These are phyloP conservation scores for Bradypodion pumilum DNA, from an alignment of 2,797 vertebrate species.

Conservation along the genomic window DNA sequence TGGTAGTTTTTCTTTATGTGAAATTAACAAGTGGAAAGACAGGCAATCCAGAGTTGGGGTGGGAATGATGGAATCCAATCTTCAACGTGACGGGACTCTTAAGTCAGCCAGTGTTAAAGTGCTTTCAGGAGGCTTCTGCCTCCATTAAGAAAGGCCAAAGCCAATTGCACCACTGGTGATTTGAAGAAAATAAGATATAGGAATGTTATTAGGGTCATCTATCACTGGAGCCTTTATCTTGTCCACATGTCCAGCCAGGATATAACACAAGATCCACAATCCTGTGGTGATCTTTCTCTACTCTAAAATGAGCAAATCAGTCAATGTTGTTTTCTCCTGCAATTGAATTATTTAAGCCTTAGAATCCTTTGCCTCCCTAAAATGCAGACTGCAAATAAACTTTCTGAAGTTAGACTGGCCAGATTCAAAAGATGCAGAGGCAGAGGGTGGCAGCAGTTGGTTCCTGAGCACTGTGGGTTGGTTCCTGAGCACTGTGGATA, in stretches of 20 bases:
- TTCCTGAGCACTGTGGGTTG: neutral
- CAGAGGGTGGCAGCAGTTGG: neutral
- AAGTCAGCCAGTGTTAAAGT: neutral
- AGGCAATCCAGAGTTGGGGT: neutral
- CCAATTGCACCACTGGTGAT: neutral
- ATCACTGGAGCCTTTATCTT: neutral
- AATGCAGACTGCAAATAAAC: neutral
- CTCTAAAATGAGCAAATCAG: neutral
- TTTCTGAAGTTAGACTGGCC: neutral
- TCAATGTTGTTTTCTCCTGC: no score
- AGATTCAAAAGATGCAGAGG: neutral
- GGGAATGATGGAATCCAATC: neutral
- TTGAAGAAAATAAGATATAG: conserved; percentile 5
- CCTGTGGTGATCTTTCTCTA: neutral
- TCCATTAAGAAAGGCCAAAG: conserved; percentile 35
- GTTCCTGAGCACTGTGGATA: neutral
- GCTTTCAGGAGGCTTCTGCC: conserved; percentile 11
- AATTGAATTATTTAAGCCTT: neutral
- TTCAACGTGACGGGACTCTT: conserved; percentile 1
- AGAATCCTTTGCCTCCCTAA: neutral
- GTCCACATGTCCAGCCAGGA: neutral
- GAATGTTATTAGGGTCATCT: conserved; percentile 4
- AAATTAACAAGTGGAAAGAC: conserved; percentile 13
- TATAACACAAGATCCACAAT: neutral
- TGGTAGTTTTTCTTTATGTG: neutral